Percentiles rank a stretch among this genome's conserved stretches.
Conservation (phyloP, 1,140 invertebrate genomes). For the Brachionus sp. region DNA sequence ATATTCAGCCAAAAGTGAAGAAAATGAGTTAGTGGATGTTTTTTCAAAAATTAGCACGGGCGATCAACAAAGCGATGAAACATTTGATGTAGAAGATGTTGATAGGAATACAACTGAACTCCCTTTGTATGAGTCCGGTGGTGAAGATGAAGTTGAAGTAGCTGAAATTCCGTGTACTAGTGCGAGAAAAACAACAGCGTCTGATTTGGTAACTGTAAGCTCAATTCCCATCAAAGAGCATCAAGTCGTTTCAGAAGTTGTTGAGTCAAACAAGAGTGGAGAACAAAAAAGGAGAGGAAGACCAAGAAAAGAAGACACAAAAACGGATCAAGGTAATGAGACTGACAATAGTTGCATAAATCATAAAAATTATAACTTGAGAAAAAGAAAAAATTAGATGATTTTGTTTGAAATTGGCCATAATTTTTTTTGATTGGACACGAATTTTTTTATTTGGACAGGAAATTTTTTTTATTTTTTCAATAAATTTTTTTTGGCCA, state of each 20-base stretch:
- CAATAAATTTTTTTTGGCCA: no score
- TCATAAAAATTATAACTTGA: neutral
- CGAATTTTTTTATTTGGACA: no score
- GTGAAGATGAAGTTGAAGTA: neutral
- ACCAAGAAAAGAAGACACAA: neutral
- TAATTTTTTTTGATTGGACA: no score
- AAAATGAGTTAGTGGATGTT: no score
- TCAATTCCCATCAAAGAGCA: no score
- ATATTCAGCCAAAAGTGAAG: no score
- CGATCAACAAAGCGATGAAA: no score
- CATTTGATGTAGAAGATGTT: neutral
- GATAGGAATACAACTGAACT: neutral
- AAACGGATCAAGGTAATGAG: neutral
- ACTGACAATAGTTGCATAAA: neutral
- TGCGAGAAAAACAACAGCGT: no score
- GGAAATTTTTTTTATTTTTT: no score
- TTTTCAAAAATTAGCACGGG: no score
- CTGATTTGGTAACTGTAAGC: no score
- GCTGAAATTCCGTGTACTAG: neutral
- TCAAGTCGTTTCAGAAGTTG: neutral
- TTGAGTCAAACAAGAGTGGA: neutral
- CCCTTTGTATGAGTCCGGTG: neutral
- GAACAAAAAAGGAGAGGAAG: neutral
- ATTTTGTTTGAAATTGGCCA: no score
- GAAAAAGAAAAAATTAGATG: slow-evolving; percentile 5